phyloP scores from a whole-genome alignment of 1,140 invertebrate species.

The Palaemon carinicauda region DNA sequence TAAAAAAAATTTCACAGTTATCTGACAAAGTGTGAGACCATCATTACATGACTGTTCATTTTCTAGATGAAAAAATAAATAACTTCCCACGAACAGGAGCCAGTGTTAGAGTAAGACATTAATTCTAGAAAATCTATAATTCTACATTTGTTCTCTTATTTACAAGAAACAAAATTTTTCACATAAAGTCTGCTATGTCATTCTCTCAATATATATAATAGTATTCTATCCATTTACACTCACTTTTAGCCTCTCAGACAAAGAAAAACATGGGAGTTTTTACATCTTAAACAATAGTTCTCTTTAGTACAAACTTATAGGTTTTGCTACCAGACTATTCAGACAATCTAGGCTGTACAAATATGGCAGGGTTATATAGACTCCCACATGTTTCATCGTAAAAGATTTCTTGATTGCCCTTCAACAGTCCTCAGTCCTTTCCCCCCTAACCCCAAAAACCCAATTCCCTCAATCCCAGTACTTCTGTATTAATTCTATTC shows the following conservation, averaged over 20 bases:
- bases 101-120: conserved; percentile 35
- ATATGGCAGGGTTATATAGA: conserved; percentile 52
- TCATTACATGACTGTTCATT: neutral
- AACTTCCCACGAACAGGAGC: conserved; percentile 31
- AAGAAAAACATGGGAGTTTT: conserved; percentile 49
- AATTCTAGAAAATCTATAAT: conserved; percentile 41
- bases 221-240: conserved; percentile 47
- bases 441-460: neutral
- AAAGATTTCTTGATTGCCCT: conserved; percentile 34
- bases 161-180: conserved; percentile 37
- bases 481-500: neutral
- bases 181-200: conserved; percentile 36
- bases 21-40: no score
- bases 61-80: conserved; percentile 26
- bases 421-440: conserved; percentile 9
- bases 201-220: conserved; percentile 32
- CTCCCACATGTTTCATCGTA: conserved; percentile 41
- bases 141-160: conserved; percentile 51
- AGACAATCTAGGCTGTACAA: conserved; percentile 41
- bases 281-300: conserved; percentile 28
- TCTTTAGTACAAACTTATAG: conserved; percentile 49
- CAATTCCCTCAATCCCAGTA: neutral
- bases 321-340: conserved; percentile 15
- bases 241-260: conserved; percentile 48
- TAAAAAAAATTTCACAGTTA: no score